Base-by-base conservation (phyloP, 2,888 invertebrate genomes). In the Pharmacophagus antenor region DNA sequence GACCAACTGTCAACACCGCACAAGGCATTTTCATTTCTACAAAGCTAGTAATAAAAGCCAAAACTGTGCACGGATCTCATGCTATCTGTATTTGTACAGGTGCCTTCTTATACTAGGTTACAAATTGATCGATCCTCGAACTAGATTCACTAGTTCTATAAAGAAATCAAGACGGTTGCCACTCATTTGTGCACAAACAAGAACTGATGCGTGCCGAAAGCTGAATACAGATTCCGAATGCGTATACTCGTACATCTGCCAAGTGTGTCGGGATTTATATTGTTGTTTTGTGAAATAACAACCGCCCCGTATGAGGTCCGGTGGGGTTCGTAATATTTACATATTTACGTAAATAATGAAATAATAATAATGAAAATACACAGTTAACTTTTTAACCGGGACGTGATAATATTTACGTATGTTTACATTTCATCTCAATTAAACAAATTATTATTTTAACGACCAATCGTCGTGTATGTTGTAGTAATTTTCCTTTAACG, bases 91-190 rank as follows among this genome's bases (percentile, higher is more conserved):
- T 56, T 50, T 25, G 4, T 21, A 37, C 47, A 60, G 41, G 56
- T 49, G 61, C n/a, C n/a, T n/a, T n/a, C n/a, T 56, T 47, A 25
- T 20, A 56, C 61, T n/a, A n/a, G n/a, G 27, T 56, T 55, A 61
- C 61, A 61, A 61, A 61, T 61, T 61, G 56, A 61, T 56, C 56
- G 42, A 47, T 51, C 52, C 48, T 41, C 52, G 56, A 61, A 61
- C 61, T 46, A 61, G 61, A 61, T 47, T 51, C 56, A 41, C 55
- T 56, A 47, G 56, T 56, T 56, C 56, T 56, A 52, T 61, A 61
- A 56, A 61, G 61, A 61, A 60, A 52, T 61, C 61, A 56, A 56
- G 61, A 27, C 21, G 46, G 55, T 37, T 46, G 44, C 37, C 56
- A 42, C 56, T 61, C 31, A 47, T 53, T 56, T 7, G 18, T 22